phyloP scores from a whole-genome alignment of 1,140 invertebrate genomes.

The Bombus soroeensis region DNA sequence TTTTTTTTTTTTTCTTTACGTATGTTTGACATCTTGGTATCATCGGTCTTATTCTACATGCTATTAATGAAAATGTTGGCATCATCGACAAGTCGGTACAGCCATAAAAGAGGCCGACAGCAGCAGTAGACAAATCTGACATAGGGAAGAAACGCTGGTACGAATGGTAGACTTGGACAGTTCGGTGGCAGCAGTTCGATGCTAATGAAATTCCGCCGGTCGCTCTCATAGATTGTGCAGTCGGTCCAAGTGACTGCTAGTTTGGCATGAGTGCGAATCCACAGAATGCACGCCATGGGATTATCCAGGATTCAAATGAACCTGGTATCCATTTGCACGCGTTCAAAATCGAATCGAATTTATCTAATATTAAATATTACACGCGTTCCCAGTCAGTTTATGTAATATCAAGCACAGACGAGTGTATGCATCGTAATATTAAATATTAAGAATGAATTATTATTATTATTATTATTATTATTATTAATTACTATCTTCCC shows the following conservation, averaged over 20 bases:
- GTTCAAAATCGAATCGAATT: background rate
- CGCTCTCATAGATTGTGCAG: slow-evolving; percentile 68
- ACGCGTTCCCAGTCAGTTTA: background rate
- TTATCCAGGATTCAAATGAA: slow-evolving; percentile 43
- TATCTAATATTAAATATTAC: background rate
- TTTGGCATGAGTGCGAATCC: slow-evolving; percentile 60
- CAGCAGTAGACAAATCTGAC: slow-evolving; percentile 18
- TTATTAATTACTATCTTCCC: too few species aligned
- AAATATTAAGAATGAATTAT: background rate
- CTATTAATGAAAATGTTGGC: background rate
- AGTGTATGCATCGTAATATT: background rate
- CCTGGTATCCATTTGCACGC: slow-evolving; percentile 34
- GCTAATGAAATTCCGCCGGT: slow-evolving; percentile 76
- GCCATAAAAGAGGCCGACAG: background rate
- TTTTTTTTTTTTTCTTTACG: too few species aligned
- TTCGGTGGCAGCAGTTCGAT: slow-evolving; percentile 69
- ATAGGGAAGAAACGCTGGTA: slow-evolving; percentile 40
- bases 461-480: too few species aligned
- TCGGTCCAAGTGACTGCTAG: slow-evolving; percentile 64
- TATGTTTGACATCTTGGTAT: background rate
- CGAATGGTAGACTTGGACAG: slow-evolving; percentile 67
- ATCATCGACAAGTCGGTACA: background rate
- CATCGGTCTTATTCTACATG: background rate
- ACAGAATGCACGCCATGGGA: slow-evolving; percentile 52
- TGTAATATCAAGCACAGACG: background rate